Percentiles rank a stretch among this genome's conserved stretches.
Evolutionary conservation across 2,888 invertebrate genomes (phyloP).

Genomic region (Xestia c-nigrum): DNA sequence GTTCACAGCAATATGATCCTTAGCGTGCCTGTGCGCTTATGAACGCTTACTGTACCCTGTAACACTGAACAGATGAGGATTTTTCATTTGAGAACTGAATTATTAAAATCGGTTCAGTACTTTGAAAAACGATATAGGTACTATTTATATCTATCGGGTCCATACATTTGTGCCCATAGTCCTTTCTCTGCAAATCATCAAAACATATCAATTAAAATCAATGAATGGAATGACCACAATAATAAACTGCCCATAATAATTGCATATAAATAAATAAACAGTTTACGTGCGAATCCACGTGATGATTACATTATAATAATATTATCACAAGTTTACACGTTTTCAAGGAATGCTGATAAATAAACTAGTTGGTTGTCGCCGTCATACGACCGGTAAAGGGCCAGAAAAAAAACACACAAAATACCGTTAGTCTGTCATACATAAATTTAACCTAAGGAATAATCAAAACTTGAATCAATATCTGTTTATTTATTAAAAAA

Average conservation of each 20-base stretch:
- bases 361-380: neutral
- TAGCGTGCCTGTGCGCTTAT: too few relatives aligned
- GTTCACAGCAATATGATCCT: too few relatives aligned
- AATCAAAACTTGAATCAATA: too few relatives aligned
- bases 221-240: neutral
- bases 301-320: constrained; percentile 21
- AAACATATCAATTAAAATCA: constrained; percentile 1
- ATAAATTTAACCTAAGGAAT: neutral
- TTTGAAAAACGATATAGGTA: too few relatives aligned
- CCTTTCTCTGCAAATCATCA: neutral
- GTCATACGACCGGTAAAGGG: neutral
- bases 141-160: too few relatives aligned
- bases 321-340: constrained; percentile 10
- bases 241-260: neutral
- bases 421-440: neutral
- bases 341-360: constrained; percentile 30
- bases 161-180: too few relatives aligned
- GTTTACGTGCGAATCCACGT: constrained; percentile 33
- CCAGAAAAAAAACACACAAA: neutral
- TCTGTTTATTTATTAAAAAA: too few relatives aligned
- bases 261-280: constrained; percentile 15
- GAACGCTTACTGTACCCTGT: too few relatives aligned
- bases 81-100: too few relatives aligned
- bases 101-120: too few relatives aligned
- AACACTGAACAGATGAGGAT: too few relatives aligned